These are phyloP conservation scores for Montipora sp. DNA, from an alignment of 64 coral and sea anemone species.

Conservation along the genomic window DNA sequence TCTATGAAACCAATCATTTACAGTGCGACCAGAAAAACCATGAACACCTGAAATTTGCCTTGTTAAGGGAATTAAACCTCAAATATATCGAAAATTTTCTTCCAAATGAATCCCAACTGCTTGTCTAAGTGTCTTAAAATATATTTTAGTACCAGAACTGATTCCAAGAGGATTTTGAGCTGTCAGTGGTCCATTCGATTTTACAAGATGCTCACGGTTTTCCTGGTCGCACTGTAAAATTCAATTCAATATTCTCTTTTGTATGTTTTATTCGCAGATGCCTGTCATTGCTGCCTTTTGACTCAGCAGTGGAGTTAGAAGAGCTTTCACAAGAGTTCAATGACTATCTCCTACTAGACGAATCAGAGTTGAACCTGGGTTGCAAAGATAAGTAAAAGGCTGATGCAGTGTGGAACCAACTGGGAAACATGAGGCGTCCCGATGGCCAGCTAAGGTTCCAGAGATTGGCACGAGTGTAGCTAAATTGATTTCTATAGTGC, in stretches of 20 bases:
- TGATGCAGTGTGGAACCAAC: conserved; percentile 51
- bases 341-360: conserved; percentile 20
- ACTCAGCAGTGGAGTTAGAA: conserved; percentile 56
- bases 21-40: conserved; percentile 24
- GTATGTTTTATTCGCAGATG: conserved; percentile 33
- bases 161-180: conserved; percentile 15
- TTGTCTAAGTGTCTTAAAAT: conserved; percentile 30
- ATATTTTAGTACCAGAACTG: not conserved
- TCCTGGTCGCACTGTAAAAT: not conserved
- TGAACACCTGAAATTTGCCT: conserved; percentile 24
- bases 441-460: conserved; percentile 45
- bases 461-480: conserved; percentile 12
- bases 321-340: conserved; percentile 39
- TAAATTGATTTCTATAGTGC: not conserved
- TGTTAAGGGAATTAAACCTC: not conserved
- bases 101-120: conserved; percentile 31
- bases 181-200: conserved; percentile 10
- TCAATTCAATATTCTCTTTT: conserved; percentile 18
- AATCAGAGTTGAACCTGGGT: conserved; percentile 16
- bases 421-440: conserved; percentile 27
- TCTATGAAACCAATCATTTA: conserved; percentile 45
- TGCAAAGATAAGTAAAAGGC: conserved; percentile 18
- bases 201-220: conserved; percentile 25
- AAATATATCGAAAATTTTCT: not conserved
- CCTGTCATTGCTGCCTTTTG: too few relatives aligned